These are phyloP conservation scores for Solea solea DNA, from an alignment of 2,113 vertebrate genomes.

Conservation along the genomic window DNA sequence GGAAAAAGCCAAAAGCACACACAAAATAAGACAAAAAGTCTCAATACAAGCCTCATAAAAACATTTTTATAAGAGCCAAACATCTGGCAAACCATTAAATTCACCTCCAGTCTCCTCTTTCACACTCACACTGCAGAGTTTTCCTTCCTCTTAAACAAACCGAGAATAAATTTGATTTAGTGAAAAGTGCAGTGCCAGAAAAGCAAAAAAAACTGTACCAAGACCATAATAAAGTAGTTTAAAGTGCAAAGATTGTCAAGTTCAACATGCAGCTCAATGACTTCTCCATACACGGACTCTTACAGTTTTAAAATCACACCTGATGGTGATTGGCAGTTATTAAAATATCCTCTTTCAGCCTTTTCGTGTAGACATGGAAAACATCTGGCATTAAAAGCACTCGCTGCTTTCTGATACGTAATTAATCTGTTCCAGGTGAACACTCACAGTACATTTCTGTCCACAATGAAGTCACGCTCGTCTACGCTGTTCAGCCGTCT, in stretches of 20 bases:
- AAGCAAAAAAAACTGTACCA: neutral
- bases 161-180: constrained; percentile 35
- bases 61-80: constrained; percentile 9
- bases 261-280: neutral
- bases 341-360: neutral
- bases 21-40: neutral
- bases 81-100: constrained; percentile 7
- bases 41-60: neutral
- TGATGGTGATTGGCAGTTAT: neutral
- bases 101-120: constrained; percentile 10
- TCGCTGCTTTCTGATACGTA: neutral
- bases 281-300: constrained; percentile 10
- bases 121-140: constrained; percentile 6
- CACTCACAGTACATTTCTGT: neutral
- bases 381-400: neutral
- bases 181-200: neutral
- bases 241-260: constrained; percentile 17
- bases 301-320: neutral
- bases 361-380: neutral
- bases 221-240: neutral
- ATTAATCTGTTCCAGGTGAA: neutral
- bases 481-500: too few species aligned
- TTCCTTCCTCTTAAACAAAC: constrained; percentile 12
- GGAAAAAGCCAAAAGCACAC: too few species aligned
- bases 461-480: too few species aligned